Evolutionary conservation across 2,888 invertebrate species (phyloP), one percentile per base, ranked within the genome.

Genomic region (Monopis laevigella): DNA sequence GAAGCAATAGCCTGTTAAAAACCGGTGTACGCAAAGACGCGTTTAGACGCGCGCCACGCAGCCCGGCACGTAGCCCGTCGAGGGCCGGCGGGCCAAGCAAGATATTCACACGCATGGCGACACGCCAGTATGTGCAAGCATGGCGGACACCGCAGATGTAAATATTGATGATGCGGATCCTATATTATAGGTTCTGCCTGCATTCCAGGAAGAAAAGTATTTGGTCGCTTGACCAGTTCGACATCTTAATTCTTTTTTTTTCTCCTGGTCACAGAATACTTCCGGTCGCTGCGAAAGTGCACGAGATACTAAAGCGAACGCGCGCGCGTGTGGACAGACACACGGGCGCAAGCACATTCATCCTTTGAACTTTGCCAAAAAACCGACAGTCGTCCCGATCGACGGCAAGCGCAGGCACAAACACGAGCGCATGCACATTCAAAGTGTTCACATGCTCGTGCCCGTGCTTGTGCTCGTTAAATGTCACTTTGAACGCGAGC

Each of bases 331-430:
- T 12, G 13, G 11, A 30, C 30, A 30, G 11, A 11, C 30, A 30
- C 30, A 30, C 30, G 24, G 11, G 30, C 30, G 30, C 30, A 30
- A 30, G 30, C 30, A 35, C 35, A 35, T 35, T 35, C 35, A 35
- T 35, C 17, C 35, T 35, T 35, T 35, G 35, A 35, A 17, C 35
- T 30, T 7, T 30, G 6, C 14, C 12, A 10, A 18, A 35, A 35
- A 17, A 35, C 35, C 18, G 35, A 35, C 11, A 35, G n/a, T 35
- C 35, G 35, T 11, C 35, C 35, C 14, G 35, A 35, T 14, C 35
- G 35, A 14, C 35, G 35, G 35, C 16, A 18, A 11, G 35, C 35
- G n/a, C 18, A 5, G 18, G 35, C 35, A 35, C 35, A 10, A 35
- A 35, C 35, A 35, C 16, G 35, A 35, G 35, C 35, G 13, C 35